Evolutionary conservation across 1,140 invertebrate genomes (phyloP).

Genomic region (Oppia nitens): DNA sequence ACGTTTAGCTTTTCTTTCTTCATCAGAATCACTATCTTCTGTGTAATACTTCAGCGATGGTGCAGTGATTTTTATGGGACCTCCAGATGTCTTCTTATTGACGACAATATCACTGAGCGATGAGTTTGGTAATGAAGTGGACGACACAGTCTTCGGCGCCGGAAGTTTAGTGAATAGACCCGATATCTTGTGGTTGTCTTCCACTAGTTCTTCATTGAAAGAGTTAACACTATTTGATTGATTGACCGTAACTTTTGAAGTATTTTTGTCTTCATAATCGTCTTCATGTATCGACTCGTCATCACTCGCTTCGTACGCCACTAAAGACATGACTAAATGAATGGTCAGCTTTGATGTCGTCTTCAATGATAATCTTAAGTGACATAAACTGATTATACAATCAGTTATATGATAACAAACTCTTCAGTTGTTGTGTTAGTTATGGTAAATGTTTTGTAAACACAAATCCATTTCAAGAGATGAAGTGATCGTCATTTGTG

Average conservation of each 20-base stretch:
- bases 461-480: too few relatives aligned
- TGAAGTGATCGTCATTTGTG: too few relatives aligned
- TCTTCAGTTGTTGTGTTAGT: neutral
- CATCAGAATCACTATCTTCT: conserved; percentile 6
- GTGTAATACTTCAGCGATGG: neutral
- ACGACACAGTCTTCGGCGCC: neutral
- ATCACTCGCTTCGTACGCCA: conserved; percentile 12
- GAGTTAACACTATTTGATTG: neutral
- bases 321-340: conserved; percentile 6
- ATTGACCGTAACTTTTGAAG: neutral
- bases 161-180: neutral
- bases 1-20: conserved; percentile 7
- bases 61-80: conserved; percentile 7
- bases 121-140: neutral
- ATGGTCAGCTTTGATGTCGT: too few relatives aligned
- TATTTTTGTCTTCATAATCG: neutral
- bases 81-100: neutral
- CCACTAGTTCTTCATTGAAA: neutral
- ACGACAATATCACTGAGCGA: neutral
- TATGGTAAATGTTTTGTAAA: too few relatives aligned
- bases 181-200: neutral
- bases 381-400: neutral
- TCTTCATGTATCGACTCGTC: conserved; percentile 5
- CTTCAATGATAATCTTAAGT: too few relatives aligned
- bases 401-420: neutral